Percentiles rank a stretch among this genome's conserved stretches.
phyloP scores from a whole-genome alignment of 2,888 invertebrate genomes.

The Ctenicera cuprea region DNA sequence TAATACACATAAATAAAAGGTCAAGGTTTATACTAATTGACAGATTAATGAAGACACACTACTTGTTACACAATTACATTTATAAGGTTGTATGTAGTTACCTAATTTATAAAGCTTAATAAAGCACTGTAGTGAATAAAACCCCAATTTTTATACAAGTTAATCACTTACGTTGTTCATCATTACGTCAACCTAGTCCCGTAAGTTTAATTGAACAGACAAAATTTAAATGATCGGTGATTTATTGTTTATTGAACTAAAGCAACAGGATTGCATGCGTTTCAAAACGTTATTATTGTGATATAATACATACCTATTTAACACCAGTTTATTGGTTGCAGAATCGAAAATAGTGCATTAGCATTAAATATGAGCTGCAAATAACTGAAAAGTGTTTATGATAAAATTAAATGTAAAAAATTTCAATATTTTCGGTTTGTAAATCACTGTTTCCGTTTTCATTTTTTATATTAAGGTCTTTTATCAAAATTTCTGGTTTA shows the following conservation, averaged over 20 bases:
- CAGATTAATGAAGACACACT: too few relatives aligned
- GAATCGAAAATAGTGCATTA: neutral
- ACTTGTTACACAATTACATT: too few relatives aligned
- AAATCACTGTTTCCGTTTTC: too few relatives aligned
- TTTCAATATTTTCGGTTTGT: too few relatives aligned
- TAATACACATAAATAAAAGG: too few relatives aligned
- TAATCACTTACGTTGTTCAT: constrained; percentile 32
- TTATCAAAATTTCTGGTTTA: constrained; percentile 20
- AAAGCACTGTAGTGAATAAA: constrained; percentile 17
- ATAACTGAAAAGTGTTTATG: too few relatives aligned
- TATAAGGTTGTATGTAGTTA: too few relatives aligned
- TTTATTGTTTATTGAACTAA: neutral
- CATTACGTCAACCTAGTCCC: constrained; percentile 6
- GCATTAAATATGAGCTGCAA: neutral
- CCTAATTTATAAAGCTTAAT: neutral
- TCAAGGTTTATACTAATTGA: too few relatives aligned
- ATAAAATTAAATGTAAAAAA: too few relatives aligned
- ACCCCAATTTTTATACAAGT: constrained; percentile 21
- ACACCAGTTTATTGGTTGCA: neutral
- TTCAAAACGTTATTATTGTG: neutral
- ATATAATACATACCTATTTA: constrained; percentile 14
- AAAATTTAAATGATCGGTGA: constrained; percentile 20
- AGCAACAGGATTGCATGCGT: neutral
- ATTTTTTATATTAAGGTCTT: neutral
- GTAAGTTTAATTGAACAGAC: constrained; percentile 18